Percentiles rank a stretch among this genome's conserved stretches.
phyloP scores from a whole-genome alignment of 2,113 vertebrate genomes.

The Calypte anna region DNA sequence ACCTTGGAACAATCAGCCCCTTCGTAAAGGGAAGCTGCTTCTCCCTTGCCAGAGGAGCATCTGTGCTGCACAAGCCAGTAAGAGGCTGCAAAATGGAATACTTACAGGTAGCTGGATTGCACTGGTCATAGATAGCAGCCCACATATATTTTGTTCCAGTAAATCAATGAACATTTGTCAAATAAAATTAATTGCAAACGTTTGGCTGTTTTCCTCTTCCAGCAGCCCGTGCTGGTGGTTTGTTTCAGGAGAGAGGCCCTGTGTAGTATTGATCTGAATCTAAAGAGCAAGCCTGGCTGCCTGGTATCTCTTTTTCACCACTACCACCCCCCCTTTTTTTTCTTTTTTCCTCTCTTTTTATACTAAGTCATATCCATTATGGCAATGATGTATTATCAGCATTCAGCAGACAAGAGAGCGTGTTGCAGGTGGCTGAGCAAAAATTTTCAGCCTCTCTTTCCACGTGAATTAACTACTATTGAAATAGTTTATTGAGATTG shows the following conservation, averaged over 20 bases:
- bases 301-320: neutral
- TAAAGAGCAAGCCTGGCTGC: slow-evolving; percentile 34
- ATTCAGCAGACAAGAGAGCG: slow-evolving; percentile 78
- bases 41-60: neutral
- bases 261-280: slow-evolving; percentile 81
- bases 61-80: neutral
- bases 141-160: slow-evolving; percentile 47
- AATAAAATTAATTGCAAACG: slow-evolving; percentile 71
- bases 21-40: neutral
- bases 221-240: slow-evolving; percentile 2
- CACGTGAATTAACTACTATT: slow-evolving; percentile 83
- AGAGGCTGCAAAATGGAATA: slow-evolving; percentile 16
- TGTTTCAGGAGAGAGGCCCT: slow-evolving; percentile 70
- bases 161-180: slow-evolving; percentile 76
- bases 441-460: slow-evolving; percentile 80
- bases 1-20: neutral
- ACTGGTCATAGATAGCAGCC: slow-evolving; percentile 12
- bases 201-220: slow-evolving; percentile 26
- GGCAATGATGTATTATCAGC: slow-evolving; percentile 82
- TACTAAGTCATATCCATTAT: slow-evolving; percentile 78
- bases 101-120: slow-evolving; percentile 33
- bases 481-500: slow-evolving; percentile 92
- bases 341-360: slow-evolving; percentile 34
- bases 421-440: slow-evolving; percentile 80
- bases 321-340: neutral